Conservation (phyloP, 1,140 invertebrate genomes). For the Drosophila persimilis region DNA sequence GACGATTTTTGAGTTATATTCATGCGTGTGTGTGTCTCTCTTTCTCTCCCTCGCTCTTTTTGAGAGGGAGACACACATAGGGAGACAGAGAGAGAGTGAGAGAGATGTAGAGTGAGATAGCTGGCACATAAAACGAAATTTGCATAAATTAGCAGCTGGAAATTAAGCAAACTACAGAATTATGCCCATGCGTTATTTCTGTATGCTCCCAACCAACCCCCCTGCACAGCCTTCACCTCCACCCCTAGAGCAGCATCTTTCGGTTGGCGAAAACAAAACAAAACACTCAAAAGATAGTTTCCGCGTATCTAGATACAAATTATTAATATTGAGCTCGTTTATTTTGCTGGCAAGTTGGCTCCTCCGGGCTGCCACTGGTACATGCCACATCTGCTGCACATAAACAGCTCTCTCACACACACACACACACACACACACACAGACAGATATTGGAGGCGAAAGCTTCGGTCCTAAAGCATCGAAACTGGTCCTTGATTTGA, state of each 20-base stretch:
- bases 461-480: no score
- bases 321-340: conserved; percentile 82
- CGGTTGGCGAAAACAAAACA: conserved; percentile 26
- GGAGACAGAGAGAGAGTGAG: background rate
- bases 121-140: conserved; percentile 57
- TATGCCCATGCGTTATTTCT: conserved; percentile 39
- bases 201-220: conserved; percentile 23
- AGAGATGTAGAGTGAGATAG: background rate
- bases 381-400: conserved; percentile 75
- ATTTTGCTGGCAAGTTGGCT: conserved; percentile 77
- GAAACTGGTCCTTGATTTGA: no score
- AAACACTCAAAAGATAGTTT: conserved; percentile 31
- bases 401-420: conserved; percentile 53
- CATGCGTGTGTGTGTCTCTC: conserved; percentile 35
- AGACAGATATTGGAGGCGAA: background rate
- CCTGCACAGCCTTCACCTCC: background rate
- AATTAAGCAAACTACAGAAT: conserved; percentile 72
- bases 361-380: conserved; percentile 33
- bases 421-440: background rate
- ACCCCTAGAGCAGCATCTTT: conserved; percentile 56
- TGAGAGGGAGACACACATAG: conserved; percentile 1
- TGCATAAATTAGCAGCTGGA: conserved; percentile 79
- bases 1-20: conserved; percentile 80
- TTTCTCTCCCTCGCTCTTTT: no score
- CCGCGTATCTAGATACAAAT: conserved; percentile 80